Conservation (phyloP, 2,797 vertebrate genomes). For the Acanthurus tractus region DNA sequence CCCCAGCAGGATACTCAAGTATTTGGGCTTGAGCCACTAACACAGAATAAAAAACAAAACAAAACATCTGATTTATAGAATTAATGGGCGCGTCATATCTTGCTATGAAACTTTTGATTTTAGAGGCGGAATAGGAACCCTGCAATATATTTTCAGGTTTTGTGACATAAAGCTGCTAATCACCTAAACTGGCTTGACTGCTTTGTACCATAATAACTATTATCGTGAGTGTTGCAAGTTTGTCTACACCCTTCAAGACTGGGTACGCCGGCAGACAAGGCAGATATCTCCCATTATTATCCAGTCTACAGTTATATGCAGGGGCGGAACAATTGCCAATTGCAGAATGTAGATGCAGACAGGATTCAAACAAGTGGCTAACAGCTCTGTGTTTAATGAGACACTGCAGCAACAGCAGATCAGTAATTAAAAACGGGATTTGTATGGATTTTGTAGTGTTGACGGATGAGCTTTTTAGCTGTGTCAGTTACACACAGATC, state of each 20-base stretch:
- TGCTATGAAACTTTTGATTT: not conserved
- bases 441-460: not conserved
- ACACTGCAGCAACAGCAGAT: conserved; percentile 5
- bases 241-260: conserved; percentile 32
- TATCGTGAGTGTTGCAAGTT: conserved; percentile 14
- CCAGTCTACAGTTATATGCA: conserved; percentile 23
- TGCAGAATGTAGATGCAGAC: not conserved
- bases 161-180: conserved; percentile 12
- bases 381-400: conserved; percentile 21
- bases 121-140: not conserved
- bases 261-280: not conserved
- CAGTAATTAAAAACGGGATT: conserved; percentile 22
- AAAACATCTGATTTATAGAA: not conserved
- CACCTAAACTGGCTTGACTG: conserved; percentile 24
- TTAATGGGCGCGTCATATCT: not conserved
- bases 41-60: not conserved
- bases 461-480: conserved; percentile 14
- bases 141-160: conserved; percentile 7
- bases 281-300: conserved; percentile 20
- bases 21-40: not conserved
- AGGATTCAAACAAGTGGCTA: not conserved
- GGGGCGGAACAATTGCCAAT: conserved; percentile 18
- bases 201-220: conserved; percentile 34
- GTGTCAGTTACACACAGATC: conserved; percentile 7
- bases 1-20: not conserved